A percentile compares a stretch with the other conserved stretches of the same genome.
These are phyloP conservation scores for Propithecus coquereli DNA, from an alignment of 2,113 vertebrate species.

Conservation along the genomic window DNA sequence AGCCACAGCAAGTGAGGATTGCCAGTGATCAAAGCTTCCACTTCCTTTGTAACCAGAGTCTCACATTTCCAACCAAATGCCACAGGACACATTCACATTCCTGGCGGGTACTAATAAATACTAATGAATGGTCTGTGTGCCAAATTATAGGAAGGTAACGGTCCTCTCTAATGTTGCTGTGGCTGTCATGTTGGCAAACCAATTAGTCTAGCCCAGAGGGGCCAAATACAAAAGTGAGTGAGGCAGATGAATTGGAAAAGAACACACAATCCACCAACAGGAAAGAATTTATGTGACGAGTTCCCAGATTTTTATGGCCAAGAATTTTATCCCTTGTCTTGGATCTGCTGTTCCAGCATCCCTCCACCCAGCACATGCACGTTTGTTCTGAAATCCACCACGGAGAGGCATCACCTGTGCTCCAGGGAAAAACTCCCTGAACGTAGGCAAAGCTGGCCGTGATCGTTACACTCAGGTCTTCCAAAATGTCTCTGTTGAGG, in stretches of 20 bases:
- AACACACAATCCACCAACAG: not conserved
- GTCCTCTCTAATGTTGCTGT: not conserved
- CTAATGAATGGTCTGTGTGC: not conserved
- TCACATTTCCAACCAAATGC: not conserved
- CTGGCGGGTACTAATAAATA: not conserved
- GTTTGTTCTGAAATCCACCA: not conserved
- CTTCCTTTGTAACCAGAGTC: not conserved
- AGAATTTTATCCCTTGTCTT: not conserved
- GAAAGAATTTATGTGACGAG: not conserved
- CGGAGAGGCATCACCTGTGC: not conserved
- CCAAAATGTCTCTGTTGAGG: not conserved
- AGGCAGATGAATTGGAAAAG: not conserved
- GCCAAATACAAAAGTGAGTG: not conserved
- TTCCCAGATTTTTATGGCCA: not conserved
- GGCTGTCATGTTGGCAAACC: not conserved
- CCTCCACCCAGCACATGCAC: not conserved
- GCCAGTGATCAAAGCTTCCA: not conserved
- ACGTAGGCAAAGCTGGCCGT: not conserved
- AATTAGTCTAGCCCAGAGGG: not conserved
- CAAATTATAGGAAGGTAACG: not conserved
- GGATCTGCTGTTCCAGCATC: not conserved
- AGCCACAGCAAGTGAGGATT: not conserved
- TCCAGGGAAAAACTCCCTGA: not conserved
- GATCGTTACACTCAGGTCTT: rapidly evolving
- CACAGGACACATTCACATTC: not conserved